Evolutionary conservation across 1,140 invertebrate genomes (phyloP).

Genomic region (Agraylea sexmaculata): DNA sequence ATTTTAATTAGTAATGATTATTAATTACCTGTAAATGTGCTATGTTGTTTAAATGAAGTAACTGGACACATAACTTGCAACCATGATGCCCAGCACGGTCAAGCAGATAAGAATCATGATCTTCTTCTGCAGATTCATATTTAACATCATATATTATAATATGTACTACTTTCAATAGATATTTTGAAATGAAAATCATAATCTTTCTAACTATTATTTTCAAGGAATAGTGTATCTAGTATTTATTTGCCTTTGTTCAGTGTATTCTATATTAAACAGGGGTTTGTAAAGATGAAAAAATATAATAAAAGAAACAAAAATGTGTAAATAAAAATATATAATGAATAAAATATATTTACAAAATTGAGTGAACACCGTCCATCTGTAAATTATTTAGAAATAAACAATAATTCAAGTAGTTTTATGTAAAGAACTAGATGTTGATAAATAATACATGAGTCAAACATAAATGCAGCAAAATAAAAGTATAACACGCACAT

Average conservation of each 20-base stretch:
- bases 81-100: slow-evolving; percentile 75
- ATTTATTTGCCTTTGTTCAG: slow-evolving; percentile 34
- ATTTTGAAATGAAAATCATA: no score
- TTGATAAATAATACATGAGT: background rate
- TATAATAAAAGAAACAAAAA: slow-evolving; percentile 28
- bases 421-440: background rate
- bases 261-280: slow-evolving; percentile 10
- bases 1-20: slow-evolving; percentile 34
- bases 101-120: slow-evolving; percentile 97
- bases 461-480: background rate
- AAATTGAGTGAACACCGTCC: no score
- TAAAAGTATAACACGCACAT: background rate
- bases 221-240: background rate
- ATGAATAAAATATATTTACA: slow-evolving; percentile 39
- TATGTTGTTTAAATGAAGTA: slow-evolving; percentile 31
- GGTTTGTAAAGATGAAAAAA: slow-evolving; percentile 18
- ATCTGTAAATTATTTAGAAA: no score
- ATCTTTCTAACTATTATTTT: background rate
- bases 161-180: background rate
- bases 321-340: slow-evolving; percentile 40
- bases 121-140: slow-evolving; percentile 77
- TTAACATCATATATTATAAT: background rate
- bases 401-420: slow-evolving; percentile 11
- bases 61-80: slow-evolving; percentile 50
- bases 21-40: slow-evolving; percentile 17